Base-by-base conservation (phyloP, 2,113 vertebrate species). In the Delphinus delphis region DNA sequence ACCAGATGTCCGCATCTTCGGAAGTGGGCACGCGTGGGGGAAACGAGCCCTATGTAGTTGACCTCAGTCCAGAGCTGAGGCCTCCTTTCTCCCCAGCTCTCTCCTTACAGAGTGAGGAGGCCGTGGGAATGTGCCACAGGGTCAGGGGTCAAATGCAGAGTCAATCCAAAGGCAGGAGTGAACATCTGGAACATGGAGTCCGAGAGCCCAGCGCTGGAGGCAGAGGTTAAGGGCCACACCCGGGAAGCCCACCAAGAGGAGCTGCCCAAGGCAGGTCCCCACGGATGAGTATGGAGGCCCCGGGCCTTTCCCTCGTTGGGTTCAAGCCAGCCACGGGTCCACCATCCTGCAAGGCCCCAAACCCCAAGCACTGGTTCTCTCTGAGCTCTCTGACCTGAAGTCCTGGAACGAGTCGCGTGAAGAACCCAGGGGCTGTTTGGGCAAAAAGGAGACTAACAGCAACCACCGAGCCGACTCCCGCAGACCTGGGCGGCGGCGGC, bases 101-200 rank as follows among this genome's bases (percentile, higher is more conserved):
- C 53, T 90, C 65, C 68, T 50, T 13, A 58, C n/a, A 36, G 3
- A 90, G 93, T 53, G 1, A 2, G 6, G 47, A 44, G 58, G 44
- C 47, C 0, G 0, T 9, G 44, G 80, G 73, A 50, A 41, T 18
- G 67, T 74, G 50, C 41, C n/a, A 41, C 11, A 10, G 44, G 38
- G 65, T 50, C 84, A 41, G 55, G 84, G 53, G 80, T 62, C 63
- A 90, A 68, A 68, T n/a, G n/a, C 53, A 94, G 31, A 83, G 50
- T n/a, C 88, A 26, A 33, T 83, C 50, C 91, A 83, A 91, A 96
- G 81, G 88, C 67, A 85, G 81, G 68, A 87, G 58, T 65, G 77
- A 79, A 90, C 4, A 2, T 81, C 65, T 58, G 15, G 36, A 86
- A 80, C 55, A 68, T 0, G 4, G 68, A n/a, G 8, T 65, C 53